A percentile compares a stretch with the other conserved stretches of the same genome.
Conservation (phyloP, 2,797 vertebrate genomes). For the Antrozous pallidus region DNA sequence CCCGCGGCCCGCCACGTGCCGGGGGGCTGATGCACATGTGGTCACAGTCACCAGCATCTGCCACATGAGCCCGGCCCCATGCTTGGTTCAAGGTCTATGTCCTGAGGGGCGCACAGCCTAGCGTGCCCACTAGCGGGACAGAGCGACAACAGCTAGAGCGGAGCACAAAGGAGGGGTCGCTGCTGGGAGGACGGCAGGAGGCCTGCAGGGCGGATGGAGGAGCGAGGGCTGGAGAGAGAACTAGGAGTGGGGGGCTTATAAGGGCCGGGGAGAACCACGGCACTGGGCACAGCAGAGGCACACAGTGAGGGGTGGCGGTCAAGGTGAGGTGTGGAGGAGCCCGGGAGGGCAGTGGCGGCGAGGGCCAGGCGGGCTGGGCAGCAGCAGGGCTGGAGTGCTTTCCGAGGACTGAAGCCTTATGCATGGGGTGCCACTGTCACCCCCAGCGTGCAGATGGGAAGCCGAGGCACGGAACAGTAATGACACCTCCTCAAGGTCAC, state of each 20-base stretch:
- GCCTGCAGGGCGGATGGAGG: neutral
- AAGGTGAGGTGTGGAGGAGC: neutral
- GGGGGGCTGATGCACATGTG: neutral
- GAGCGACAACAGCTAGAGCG: neutral
- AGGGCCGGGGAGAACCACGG: neutral
- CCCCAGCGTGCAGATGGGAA: neutral
- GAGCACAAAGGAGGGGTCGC: neutral
- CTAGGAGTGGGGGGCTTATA: neutral
- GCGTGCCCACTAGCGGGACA: neutral
- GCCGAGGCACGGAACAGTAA: neutral
- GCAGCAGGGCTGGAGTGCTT: neutral
- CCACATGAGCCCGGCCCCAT: neutral
- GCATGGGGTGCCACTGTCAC: neutral
- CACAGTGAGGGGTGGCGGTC: neutral
- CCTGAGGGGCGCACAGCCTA: neutral
- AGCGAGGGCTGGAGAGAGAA: neutral
- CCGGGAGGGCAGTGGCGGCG: neutral
- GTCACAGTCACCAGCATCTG: neutral
- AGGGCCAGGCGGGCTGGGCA: neutral
- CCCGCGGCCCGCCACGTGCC: fast-evolving
- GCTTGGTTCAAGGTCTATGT: neutral
- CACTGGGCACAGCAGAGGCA: neutral
- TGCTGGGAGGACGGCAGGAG: neutral
- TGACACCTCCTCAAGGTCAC: neutral
- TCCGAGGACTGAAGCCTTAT: neutral